phyloP scores from a whole-genome alignment of 2,888 invertebrate genomes.

The Dinocampus coccinellae region DNA sequence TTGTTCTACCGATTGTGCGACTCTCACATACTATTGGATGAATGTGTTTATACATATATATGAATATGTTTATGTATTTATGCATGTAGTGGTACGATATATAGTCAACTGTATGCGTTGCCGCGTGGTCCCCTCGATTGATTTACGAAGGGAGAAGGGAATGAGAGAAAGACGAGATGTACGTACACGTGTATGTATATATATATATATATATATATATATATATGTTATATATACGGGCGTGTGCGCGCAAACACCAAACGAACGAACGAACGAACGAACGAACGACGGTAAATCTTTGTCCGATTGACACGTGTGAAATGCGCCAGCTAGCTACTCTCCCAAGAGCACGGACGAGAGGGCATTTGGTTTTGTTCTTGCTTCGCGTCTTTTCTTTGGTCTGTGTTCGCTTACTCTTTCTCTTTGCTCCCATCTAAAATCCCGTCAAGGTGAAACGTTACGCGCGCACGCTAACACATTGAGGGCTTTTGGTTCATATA shows the following conservation, averaged over 20 bases:
- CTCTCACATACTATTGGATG: neutral
- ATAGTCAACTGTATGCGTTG: slow-evolving; percentile 12
- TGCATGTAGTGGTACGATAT: neutral
- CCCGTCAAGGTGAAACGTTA: slow-evolving; percentile 23
- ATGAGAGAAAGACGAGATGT: slow-evolving; percentile 45
- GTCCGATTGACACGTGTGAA: slow-evolving; percentile 66
- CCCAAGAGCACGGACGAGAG: slow-evolving; percentile 25
- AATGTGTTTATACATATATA: too few species aligned
- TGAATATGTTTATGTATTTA: neutral
- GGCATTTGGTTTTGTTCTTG: slow-evolving; percentile 44
- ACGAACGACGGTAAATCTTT: slow-evolving; percentile 61
- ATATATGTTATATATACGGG: neutral
- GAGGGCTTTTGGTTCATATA: slow-evolving; percentile 1
- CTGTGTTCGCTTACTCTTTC: neutral
- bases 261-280: slow-evolving; percentile 22
- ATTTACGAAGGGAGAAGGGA: slow-evolving; percentile 58
- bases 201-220: slow-evolving; percentile 8
- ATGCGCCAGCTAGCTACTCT: slow-evolving; percentile 60
- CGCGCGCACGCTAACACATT: neutral
- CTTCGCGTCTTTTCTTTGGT: slow-evolving; percentile 37
- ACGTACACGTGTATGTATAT: slow-evolving; percentile 41
- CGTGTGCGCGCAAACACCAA: slow-evolving; percentile 3
- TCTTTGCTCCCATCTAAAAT: slow-evolving; percentile 31
- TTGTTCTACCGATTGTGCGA: slow-evolving; percentile 9
- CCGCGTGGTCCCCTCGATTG: slow-evolving; percentile 45